Base-by-base conservation (phyloP, 1,140 invertebrate genomes). In the Charaxes varanes region DNA sequence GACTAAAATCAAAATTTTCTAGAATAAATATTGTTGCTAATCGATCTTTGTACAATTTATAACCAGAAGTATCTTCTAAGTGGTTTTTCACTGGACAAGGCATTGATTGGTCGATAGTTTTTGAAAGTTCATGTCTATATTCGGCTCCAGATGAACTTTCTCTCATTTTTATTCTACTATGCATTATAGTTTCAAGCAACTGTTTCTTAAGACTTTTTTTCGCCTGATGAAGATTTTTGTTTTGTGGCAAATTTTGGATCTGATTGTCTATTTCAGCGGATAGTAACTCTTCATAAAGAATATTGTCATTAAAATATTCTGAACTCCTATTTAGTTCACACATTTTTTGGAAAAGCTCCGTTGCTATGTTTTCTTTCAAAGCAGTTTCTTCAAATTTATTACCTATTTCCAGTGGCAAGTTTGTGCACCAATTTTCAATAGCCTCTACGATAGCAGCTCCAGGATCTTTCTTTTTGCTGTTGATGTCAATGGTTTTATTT, bases 11-110 rank as follows among this genome's bases (percentile, higher is more conserved):
- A 43, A 62, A 70, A 37, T 70, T 70, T 14, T 67, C 58, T 21
- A 70, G 42, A 26, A 70, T 64, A 40, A 67, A 70, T 24, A 61
- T 46, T 12, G 44, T 37, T 14, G 56, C 54, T 37, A 70, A 45
- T 3, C 41, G 47, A 36, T 55, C 58, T 46, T 71, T 67, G 8
- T 65, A 67, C 10, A 71, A 52, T 42, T 67, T 64, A 50, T 65
- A 70, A 19, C 48, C 53, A 24, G 61, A 59, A 41, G 54, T 58
- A 15, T 43, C 40, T 6, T 36, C 31, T 22, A 52, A 30, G 4
- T 36, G 33, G 15, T n/a, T 27, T 3, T 16, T 17, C 0, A 53
- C 6, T 10, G 62, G 54, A 51, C 52, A 37, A 4, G 58, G 62
- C 1, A 71, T 44, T 2, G 67, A 62, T 1, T 47, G 12, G 11